phyloP scores from a whole-genome alignment of 2,888 invertebrate genomes.

The Eupelmus urozonus region DNA sequence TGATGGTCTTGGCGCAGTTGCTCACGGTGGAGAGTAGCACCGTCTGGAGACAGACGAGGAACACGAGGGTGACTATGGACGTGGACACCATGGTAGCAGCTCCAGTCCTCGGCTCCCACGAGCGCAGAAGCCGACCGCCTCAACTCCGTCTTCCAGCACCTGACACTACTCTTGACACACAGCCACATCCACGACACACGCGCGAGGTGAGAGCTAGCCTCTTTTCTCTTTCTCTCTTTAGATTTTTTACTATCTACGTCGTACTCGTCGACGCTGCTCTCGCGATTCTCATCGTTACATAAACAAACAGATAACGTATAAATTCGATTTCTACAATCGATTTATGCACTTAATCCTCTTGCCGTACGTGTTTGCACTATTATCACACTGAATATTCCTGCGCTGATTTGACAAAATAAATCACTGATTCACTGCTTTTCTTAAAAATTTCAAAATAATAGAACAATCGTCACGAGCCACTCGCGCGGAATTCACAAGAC shows the following conservation, averaged over 20 bases:
- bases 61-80: slow-evolving; percentile 76
- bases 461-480: slow-evolving; percentile 51
- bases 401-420: too few species aligned
- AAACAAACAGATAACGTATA: too few species aligned
- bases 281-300: slow-evolving; percentile 28
- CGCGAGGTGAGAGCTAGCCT: neutral
- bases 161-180: slow-evolving; percentile 63
- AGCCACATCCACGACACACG: slow-evolving; percentile 68
- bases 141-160: slow-evolving; percentile 65
- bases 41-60: slow-evolving; percentile 81
- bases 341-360: slow-evolving; percentile 4
- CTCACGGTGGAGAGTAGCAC: slow-evolving; percentile 83
- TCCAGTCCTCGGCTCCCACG: slow-evolving; percentile 21
- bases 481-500: slow-evolving; percentile 40
- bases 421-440: too few species aligned
- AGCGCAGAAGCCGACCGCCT: slow-evolving; percentile 15
- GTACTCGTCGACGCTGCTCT: slow-evolving; percentile 19
- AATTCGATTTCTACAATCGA: neutral
- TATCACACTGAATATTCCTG: neutral
- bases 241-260: slow-evolving; percentile 1
- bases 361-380: neutral
- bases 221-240: neutral
- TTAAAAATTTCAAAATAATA: too few species aligned
- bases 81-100: slow-evolving; percentile 75
- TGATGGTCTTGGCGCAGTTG: slow-evolving; percentile 90